Evolutionary conservation across 2,797 vertebrate genomes (phyloP).

Genomic region (Tokudaia muenninki): DNA sequence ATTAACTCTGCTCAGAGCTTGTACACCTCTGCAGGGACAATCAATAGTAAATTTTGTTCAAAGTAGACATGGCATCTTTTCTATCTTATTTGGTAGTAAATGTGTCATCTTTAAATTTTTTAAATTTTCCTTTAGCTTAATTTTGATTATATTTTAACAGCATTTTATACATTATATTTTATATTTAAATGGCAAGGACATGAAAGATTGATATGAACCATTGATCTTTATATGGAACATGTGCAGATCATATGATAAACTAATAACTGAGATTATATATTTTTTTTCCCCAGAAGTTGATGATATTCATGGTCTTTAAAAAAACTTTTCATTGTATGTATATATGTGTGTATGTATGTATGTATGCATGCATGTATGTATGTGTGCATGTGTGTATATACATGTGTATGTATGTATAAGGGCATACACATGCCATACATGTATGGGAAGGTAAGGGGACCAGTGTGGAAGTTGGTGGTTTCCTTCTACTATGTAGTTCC

Average conservation of each 20-base stretch:
- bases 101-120: slow-evolving; percentile 2
- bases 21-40: background rate
- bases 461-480: background rate
- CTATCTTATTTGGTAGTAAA: background rate
- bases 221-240: slow-evolving; percentile 1
- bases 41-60: background rate
- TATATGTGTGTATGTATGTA: background rate
- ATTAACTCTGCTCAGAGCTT: slow-evolving; percentile 22
- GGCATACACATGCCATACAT: background rate
- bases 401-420: background rate
- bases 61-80: background rate
- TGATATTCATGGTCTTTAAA: background rate
- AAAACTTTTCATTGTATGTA: background rate
- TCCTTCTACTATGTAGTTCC: background rate
- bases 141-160: slow-evolving; percentile 30
- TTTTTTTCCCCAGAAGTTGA: background rate
- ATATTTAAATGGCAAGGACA: background rate
- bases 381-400: background rate
- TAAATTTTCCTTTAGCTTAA: slow-evolving; percentile 45
- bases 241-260: slow-evolving; percentile 16
- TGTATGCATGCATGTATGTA: background rate
- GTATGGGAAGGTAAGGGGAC: background rate
- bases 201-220: background rate
- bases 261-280: background rate
- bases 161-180: background rate